Base-by-base conservation (phyloP, 2,113 vertebrate genomes). In the Poecilia latipinna region DNA sequence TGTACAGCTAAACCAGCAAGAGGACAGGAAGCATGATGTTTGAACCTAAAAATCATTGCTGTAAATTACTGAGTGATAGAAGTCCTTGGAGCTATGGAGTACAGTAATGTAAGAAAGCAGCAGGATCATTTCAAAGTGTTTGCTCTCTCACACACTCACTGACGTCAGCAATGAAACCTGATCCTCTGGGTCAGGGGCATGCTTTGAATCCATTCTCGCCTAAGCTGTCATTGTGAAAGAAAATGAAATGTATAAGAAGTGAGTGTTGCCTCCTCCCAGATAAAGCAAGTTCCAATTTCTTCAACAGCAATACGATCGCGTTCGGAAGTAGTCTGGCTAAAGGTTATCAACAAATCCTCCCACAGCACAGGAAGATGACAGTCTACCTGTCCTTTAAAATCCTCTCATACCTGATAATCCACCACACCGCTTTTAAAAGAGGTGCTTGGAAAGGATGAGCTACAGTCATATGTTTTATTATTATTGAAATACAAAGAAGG, bases 261-360 rank as follows among this genome's bases (percentile, higher is more conserved):
- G 66, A 71, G 54, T 54, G 60, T 32, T 48, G 67, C 77, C 65
- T 44, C 26, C 2, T 65, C 72, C 63, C 57, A 74, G 77, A 88
- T 86, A 86, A 89, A 81, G 65, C 64, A n/a, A 63, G 61, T 65
- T 60, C 64, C 72, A 26, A 65, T 84, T 86, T 72, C 82, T 74
- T 76, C 57, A 33, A 12, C 62, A 17, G 85, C 5, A 67, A 65
- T 79, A 89, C 65, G 54, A 44, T 72, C 11, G 74, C 65, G 51
- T 86, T 66, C 37, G 12, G 78, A 80, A 80, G 82, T 74, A 79
- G 72, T 74, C 39, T 15, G 78, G 79, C 24, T 77, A 88, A 84
- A 89, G 89, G 84, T 90, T 89, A 90, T 89, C 88, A 39, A 60
- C 67, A 77, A 83, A 85, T 82, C 74, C 80, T 74, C 71, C 68